Evolutionary conservation across 2,113 vertebrate genomes (phyloP).

Genomic region (Rhombomys opimus): DNA sequence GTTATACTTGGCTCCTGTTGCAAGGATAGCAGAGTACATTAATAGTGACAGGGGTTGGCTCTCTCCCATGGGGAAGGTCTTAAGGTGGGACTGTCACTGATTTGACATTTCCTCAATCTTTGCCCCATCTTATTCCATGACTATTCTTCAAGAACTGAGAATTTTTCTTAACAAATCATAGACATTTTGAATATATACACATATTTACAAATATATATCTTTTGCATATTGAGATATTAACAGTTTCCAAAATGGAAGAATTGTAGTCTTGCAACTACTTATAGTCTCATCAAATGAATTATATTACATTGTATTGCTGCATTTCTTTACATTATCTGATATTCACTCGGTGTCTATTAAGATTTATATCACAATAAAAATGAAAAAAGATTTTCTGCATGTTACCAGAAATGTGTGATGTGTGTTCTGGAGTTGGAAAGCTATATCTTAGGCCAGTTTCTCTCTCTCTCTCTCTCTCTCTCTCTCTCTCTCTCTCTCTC

Average conservation of each 20-base stretch:
- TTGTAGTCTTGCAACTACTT: background rate
- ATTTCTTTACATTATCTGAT: background rate
- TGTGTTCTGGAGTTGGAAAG: background rate
- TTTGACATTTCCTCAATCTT: too few relatives aligned
- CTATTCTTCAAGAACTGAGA: background rate
- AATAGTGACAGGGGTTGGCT: too few relatives aligned
- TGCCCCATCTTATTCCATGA: too few relatives aligned
- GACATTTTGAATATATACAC: background rate
- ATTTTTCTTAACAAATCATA: background rate
- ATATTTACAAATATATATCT: background rate
- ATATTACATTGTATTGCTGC: background rate
- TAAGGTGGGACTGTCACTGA: too few relatives aligned
- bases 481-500: too few relatives aligned
- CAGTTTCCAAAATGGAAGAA: background rate
- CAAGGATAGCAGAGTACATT: too few relatives aligned
- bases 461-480: background rate
- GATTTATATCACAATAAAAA: background rate
- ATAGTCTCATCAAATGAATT: background rate
- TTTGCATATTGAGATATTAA: constrained; percentile 28
- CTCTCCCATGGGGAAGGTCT: too few relatives aligned
- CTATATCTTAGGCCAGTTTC: background rate
- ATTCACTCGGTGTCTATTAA: background rate
- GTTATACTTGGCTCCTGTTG: too few relatives aligned
- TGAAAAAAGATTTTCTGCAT: background rate
- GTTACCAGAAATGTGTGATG: background rate